phyloP scores from a whole-genome alignment of 1,140 invertebrate genomes.

The Leptinotarsa defecta region DNA sequence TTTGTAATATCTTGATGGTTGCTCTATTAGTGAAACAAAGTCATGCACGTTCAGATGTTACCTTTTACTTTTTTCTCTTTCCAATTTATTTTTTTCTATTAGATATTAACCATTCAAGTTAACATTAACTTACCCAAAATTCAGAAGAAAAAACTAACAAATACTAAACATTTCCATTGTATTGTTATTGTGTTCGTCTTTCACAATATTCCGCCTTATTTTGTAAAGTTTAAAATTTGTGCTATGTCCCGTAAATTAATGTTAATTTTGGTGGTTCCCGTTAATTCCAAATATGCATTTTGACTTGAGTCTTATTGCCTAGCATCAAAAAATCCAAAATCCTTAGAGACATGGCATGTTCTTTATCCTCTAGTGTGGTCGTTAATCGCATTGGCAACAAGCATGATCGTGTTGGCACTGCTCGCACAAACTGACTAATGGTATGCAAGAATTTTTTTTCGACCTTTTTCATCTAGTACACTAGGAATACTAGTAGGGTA shows the following conservation, averaged over 20 bases:
- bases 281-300: conserved; percentile 29
- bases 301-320: conserved; percentile 37
- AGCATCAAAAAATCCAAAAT: conserved; percentile 49
- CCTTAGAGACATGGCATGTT: conserved; percentile 55
- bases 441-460: conserved; percentile 50
- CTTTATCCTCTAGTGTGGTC: conserved; percentile 53
- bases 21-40: not conserved
- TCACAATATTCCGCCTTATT: conserved; percentile 19
- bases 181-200: conserved; percentile 12
- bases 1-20: too few relatives aligned
- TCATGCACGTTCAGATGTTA: not conserved
- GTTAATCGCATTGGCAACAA: conserved; percentile 55
- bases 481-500: too few relatives aligned
- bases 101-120: conserved; percentile 46
- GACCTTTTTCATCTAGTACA: too few relatives aligned
- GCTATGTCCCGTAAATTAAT: conserved; percentile 38
- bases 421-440: conserved; percentile 54
- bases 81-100: conserved; percentile 21
- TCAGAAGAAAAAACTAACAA: conserved; percentile 15
- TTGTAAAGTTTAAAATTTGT: conserved; percentile 21
- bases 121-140: conserved; percentile 45
- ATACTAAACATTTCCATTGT: conserved; percentile 14
- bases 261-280: conserved; percentile 43
- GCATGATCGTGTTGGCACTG: conserved; percentile 57
- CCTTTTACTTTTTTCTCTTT: not conserved